These are phyloP conservation scores for Artibeus jamaicensis DNA, from an alignment of 2,797 vertebrate species.

Conservation along the genomic window DNA sequence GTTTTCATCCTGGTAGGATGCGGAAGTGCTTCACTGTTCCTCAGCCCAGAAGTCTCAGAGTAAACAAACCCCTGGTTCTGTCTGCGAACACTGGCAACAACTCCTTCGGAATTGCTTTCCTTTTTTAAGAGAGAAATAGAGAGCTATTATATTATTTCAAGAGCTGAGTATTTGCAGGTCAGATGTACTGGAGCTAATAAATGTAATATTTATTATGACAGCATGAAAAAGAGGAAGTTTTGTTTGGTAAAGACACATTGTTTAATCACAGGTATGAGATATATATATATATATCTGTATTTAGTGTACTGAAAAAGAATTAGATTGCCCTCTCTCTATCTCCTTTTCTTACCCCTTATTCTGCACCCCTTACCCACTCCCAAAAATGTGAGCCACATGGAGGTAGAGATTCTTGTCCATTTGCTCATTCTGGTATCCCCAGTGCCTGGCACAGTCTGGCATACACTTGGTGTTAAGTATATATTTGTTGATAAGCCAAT, in stretches of 20 bases:
- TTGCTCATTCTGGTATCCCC: neutral
- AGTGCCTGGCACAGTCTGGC: neutral
- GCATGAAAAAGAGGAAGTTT: neutral
- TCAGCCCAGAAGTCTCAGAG: neutral
- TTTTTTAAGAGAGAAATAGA: slow-evolving; percentile 45
- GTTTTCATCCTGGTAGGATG: slow-evolving; percentile 29
- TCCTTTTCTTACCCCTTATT: neutral
- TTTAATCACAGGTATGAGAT: neutral
- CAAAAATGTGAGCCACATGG: neutral
- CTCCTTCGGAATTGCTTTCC: slow-evolving; percentile 23
- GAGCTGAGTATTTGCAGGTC: neutral
- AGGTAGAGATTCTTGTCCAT: neutral
- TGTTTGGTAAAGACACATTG: neutral
- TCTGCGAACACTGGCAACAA: slow-evolving; percentile 31
- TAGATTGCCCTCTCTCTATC: neutral
- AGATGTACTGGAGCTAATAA: neutral
- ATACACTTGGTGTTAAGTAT: neutral
- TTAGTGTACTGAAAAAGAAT: neutral
- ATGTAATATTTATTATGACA: neutral
- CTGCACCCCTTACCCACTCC: neutral
- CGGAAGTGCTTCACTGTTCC: neutral
- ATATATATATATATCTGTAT: neutral
- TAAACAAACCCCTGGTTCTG: neutral
- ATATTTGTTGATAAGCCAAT: neutral
- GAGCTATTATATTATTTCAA: neutral